A percentile compares a stretch with the other conserved stretches of the same genome.
phyloP scores from a whole-genome alignment of 2,888 invertebrate genomes.

The Acrobasis repandana region DNA sequence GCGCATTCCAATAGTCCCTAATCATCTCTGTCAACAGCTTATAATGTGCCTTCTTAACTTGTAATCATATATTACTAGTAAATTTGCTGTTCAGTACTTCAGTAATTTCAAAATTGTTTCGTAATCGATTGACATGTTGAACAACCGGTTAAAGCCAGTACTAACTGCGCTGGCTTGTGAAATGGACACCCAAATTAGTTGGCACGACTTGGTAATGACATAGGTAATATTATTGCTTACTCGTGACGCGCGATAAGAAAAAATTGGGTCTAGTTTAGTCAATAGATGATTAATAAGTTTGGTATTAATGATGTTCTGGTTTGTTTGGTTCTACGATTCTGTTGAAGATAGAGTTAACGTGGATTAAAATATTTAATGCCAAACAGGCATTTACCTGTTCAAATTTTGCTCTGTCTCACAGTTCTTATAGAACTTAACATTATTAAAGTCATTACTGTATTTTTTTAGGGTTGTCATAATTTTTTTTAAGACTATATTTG shows the following conservation, averaged over 20 bases:
- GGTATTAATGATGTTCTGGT: not conserved
- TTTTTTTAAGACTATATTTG: too few species aligned
- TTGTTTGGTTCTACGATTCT: not conserved
- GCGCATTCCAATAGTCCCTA: not conserved
- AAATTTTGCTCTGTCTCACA: too few species aligned
- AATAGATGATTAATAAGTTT: slow-evolving; percentile 5
- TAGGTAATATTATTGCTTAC: slow-evolving; percentile 10
- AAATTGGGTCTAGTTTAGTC: not conserved
- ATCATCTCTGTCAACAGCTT: slow-evolving; percentile 1
- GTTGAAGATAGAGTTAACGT: not conserved
- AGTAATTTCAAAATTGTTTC: slow-evolving; percentile 56
- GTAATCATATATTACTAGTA: slow-evolving; percentile 26
- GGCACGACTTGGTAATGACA: slow-evolving; percentile 24
- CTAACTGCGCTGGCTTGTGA: slow-evolving; percentile 48
- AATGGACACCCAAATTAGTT: slow-evolving; percentile 30
- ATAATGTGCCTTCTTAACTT: not conserved
- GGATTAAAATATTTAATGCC: too few species aligned
- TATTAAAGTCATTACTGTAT: too few species aligned
- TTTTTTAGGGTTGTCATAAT: too few species aligned
- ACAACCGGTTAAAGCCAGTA: slow-evolving; percentile 47
- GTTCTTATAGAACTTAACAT: too few species aligned
- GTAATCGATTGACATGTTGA: slow-evolving; percentile 51
- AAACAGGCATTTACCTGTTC: too few species aligned
- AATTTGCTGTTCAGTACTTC: slow-evolving; percentile 37
- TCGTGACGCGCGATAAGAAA: slow-evolving; percentile 6